Evolutionary conservation across 2,113 vertebrate genomes (phyloP).

Genomic region (Leptobrachium ailaonicum): DNA sequence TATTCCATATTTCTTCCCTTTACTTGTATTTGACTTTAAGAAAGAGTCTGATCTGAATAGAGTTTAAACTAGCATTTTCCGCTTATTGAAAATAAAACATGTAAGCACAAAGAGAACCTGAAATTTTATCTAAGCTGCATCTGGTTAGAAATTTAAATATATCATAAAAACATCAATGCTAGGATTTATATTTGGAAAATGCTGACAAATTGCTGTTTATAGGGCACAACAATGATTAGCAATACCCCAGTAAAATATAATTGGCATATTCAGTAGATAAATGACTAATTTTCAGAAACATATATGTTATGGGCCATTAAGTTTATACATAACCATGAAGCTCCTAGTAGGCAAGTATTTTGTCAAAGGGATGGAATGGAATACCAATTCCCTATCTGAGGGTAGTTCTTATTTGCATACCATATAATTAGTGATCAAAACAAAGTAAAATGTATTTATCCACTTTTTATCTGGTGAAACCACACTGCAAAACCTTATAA

Average conservation of each 20-base stretch:
- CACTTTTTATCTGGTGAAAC: too few species aligned
- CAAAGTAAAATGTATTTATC: not conserved
- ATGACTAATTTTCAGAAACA: constrained; percentile 49
- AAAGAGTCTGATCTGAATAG: not conserved
- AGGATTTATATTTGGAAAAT: constrained; percentile 45
- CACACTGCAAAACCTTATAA: too few species aligned
- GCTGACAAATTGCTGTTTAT: constrained; percentile 48
- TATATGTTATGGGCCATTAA: constrained; percentile 48
- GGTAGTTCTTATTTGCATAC: constrained; percentile 7
- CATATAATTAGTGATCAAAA: constrained; percentile 27
- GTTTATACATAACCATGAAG: constrained; percentile 49
- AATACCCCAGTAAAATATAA: constrained; percentile 47
- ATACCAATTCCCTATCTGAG: constrained; percentile 30
- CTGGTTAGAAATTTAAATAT: constrained; percentile 42
- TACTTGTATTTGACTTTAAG: constrained; percentile 22
- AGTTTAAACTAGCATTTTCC: constrained; percentile 38
- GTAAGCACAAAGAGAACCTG: constrained; percentile 27
- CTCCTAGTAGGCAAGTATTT: constrained; percentile 33
- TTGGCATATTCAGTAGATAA: constrained; percentile 48
- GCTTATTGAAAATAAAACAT: constrained; percentile 12
- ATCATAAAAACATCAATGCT: constrained; percentile 38
- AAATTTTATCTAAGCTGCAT: constrained; percentile 44
- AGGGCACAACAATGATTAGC: constrained; percentile 46
- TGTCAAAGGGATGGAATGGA: constrained; percentile 36
- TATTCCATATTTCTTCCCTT: constrained; percentile 11